Percentiles rank a stretch among this genome's conserved stretches.
Conservation (phyloP, 2,888 invertebrate species). For the Yponomeuta evonymella region DNA sequence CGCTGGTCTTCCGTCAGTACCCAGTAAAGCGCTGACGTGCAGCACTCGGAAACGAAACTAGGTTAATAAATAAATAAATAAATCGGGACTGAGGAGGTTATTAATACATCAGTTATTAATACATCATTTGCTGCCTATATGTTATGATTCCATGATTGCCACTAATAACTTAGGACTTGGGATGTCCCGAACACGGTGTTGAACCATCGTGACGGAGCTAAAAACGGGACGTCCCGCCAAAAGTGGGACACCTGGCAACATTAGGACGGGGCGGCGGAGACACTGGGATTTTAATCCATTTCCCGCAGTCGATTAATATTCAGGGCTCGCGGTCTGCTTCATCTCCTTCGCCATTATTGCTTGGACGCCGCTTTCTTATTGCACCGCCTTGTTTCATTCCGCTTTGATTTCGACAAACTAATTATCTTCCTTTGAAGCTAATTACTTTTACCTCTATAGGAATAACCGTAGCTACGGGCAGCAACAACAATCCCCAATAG, state of each 20-base stretch:
- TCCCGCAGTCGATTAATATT: constrained; percentile 75
- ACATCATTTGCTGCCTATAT: too few species aligned
- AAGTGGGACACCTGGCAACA: constrained; percentile 52
- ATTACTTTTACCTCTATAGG: not conserved
- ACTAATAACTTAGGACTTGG: too few species aligned
- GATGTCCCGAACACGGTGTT: too few species aligned
- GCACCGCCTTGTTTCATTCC: constrained; percentile 24
- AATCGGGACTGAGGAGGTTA: too few species aligned
- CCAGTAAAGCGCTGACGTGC: too few species aligned
- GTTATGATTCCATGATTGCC: too few species aligned
- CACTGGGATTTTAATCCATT: constrained; percentile 77
- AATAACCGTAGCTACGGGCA: constrained; percentile 15
- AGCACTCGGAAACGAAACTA: too few species aligned
- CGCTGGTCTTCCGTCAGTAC: too few species aligned
- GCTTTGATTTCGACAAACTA: constrained; percentile 67
- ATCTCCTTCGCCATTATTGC: constrained; percentile 73
- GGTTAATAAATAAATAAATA: too few species aligned
- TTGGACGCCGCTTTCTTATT: constrained; percentile 39
- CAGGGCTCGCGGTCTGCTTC: constrained; percentile 75
- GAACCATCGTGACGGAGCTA: too few species aligned
- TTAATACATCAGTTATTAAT: too few species aligned
- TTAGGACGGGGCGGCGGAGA: constrained; percentile 54
- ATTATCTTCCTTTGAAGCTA: constrained; percentile 52
- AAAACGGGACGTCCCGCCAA: too few species aligned
- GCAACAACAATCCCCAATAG: constrained; percentile 23